These are phyloP conservation scores for Apamea crenata DNA, from an alignment of 2,888 invertebrate species.

Conservation along the genomic window DNA sequence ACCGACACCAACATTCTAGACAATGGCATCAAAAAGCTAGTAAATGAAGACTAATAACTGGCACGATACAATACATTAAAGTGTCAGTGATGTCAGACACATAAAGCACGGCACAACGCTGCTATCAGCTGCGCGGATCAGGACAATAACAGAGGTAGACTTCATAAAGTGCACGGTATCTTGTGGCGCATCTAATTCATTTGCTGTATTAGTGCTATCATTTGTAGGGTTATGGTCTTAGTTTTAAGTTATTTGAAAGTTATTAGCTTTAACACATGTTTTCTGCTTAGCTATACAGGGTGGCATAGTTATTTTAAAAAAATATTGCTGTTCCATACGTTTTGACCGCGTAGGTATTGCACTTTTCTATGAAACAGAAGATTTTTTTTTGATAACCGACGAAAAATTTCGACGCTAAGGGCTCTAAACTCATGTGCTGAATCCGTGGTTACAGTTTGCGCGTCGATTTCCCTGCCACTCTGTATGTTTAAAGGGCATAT, in stretches of 20 bases:
- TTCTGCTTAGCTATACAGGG: neutral
- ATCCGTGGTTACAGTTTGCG: too few relatives aligned
- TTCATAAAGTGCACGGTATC: constrained; percentile 68
- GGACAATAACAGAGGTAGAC: constrained; percentile 62
- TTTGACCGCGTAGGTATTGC: too few relatives aligned
- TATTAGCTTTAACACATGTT: neutral
- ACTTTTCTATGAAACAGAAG: too few relatives aligned
- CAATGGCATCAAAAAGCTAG: constrained; percentile 16
- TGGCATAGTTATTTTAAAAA: too few relatives aligned
- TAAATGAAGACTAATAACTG: constrained; percentile 37
- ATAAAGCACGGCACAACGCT: constrained; percentile 59
- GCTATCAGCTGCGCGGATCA: constrained; percentile 57
- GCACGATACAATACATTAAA: constrained; percentile 43
- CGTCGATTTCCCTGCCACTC: too few relatives aligned
- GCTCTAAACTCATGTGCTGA: too few relatives aligned
- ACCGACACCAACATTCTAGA: neutral
- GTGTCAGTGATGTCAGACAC: constrained; percentile 60
- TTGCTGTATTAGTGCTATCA: constrained; percentile 32
- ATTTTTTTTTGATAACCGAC: too few relatives aligned
- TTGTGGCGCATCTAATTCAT: constrained; percentile 59
- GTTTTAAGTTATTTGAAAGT: neutral
- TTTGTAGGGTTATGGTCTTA: neutral
- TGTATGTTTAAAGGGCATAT: too few relatives aligned
- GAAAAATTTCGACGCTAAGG: too few relatives aligned
- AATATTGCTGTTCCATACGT: too few relatives aligned